These are phyloP conservation scores for Lamellibrachia columna DNA, from an alignment of 2,888 invertebrate species.

Conservation along the genomic window DNA sequence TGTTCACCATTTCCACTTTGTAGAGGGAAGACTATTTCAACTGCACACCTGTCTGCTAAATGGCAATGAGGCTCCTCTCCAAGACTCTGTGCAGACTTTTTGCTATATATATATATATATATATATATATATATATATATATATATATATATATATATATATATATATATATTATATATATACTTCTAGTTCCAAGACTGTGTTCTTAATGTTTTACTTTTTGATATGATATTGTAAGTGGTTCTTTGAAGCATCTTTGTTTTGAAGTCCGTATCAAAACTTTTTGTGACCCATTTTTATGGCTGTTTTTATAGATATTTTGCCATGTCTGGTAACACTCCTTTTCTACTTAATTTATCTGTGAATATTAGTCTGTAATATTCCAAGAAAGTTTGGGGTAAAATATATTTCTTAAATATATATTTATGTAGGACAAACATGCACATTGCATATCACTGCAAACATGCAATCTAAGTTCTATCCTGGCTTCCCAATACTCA, in stretches of 20 bases:
- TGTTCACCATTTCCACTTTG: conserved; percentile 16
- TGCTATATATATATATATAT: neutral
- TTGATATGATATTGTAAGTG: neutral
- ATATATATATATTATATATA: no score
- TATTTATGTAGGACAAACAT: neutral
- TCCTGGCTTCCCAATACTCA: neutral
- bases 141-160: no score
- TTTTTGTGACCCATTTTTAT: neutral
- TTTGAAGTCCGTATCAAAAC: neutral
- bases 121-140: no score
- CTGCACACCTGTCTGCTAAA: conserved; percentile 12
- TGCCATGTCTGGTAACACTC: neutral
- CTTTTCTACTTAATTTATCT: neutral
- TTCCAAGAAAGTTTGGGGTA: neutral
- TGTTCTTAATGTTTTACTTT: neutral
- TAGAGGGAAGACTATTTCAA: neutral
- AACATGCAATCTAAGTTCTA: no score
- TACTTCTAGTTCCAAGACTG: neutral
- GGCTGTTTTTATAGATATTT: neutral
- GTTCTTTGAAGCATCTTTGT: neutral
- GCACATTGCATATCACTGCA: neutral
- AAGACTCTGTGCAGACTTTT: neutral
- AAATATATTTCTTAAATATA: neutral
- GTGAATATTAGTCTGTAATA: neutral
- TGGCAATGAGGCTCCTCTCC: neutral